These are phyloP conservation scores for Elgaria multicarinata DNA, from an alignment of 2,113 vertebrate genomes.

Conservation along the genomic window DNA sequence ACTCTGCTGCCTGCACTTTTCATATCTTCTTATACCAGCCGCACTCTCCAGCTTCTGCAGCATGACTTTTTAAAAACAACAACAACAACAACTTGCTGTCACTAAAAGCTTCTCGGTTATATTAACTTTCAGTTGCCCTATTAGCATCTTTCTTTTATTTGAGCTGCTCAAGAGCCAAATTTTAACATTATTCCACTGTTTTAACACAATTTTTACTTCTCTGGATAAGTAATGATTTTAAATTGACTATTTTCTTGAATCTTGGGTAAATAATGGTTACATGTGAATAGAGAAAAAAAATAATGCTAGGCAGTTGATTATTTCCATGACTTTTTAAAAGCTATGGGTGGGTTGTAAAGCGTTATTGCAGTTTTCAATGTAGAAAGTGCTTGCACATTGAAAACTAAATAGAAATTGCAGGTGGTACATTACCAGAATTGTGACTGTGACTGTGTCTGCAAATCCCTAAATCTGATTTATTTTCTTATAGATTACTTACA, in stretches of 20 bases:
- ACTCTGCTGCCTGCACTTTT: not conserved
- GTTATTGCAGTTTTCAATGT: not conserved
- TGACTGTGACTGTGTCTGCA: not conserved
- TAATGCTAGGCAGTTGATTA: not conserved
- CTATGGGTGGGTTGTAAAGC: not conserved
- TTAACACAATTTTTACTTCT: slow-evolving; percentile 6
- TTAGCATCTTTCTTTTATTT: slow-evolving; percentile 23
- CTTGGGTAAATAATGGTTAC: not conserved
- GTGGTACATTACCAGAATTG: not conserved
- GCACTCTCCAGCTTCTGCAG: slow-evolving; percentile 10
- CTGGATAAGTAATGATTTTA: not conserved
- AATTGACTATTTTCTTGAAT: slow-evolving; percentile 10
- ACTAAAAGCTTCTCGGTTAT: slow-evolving; percentile 12
- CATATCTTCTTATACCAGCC: not conserved
- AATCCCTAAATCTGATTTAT: not conserved
- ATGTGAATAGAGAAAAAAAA: not conserved
- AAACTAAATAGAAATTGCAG: not conserved
- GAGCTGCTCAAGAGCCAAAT: not conserved
- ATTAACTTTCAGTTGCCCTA: slow-evolving; percentile 31
- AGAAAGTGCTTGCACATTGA: not conserved
- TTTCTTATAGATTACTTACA: not conserved
- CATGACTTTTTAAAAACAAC: not conserved
- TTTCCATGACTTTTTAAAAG: not conserved
- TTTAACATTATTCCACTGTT: not conserved
- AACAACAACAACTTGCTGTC: not conserved